These are phyloP conservation scores for Phengaris arion DNA, from an alignment of 2,888 invertebrate genomes.

Conservation along the genomic window DNA sequence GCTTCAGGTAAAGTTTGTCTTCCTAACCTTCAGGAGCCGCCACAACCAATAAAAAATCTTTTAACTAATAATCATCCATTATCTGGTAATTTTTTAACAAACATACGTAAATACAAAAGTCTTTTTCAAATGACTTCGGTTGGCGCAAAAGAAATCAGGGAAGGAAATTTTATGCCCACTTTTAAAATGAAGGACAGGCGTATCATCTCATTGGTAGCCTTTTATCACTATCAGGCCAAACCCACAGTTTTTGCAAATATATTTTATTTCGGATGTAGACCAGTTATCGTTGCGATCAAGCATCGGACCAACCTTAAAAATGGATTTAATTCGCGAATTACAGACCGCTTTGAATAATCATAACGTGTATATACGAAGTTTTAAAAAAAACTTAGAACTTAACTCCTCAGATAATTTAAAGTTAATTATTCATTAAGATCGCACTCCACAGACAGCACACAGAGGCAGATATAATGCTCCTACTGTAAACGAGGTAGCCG, in stretches of 20 bases:
- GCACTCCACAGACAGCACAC: too few relatives aligned
- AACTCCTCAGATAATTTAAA: constrained; percentile 37
- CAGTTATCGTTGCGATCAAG: constrained; percentile 41
- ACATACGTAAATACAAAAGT: constrained; percentile 36
- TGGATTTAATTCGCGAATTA: constrained; percentile 36
- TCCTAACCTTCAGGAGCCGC: too few relatives aligned
- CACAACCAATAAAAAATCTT: too few relatives aligned
- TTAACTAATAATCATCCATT: not conserved
- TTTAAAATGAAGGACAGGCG: too few relatives aligned
- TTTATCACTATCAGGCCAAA: too few relatives aligned
- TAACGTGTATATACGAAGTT: constrained; percentile 39
- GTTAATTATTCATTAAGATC: too few relatives aligned
- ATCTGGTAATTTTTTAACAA: constrained; percentile 36
- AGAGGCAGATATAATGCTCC: too few relatives aligned
- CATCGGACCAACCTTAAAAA: too few relatives aligned
- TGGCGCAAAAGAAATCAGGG: constrained; percentile 38
- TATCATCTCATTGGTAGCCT: too few relatives aligned
- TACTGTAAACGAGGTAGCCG: too few relatives aligned
- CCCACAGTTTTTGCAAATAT: too few relatives aligned
- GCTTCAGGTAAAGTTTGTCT: too few relatives aligned
- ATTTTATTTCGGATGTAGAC: constrained; percentile 39
- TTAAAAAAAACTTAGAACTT: constrained; percentile 39
- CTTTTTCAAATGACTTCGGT: constrained; percentile 44
- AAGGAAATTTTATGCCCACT: constrained; percentile 25
- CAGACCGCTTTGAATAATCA: constrained; percentile 34